Conservation (phyloP, 2,888 invertebrate species). For the Anodontia alba region DNA sequence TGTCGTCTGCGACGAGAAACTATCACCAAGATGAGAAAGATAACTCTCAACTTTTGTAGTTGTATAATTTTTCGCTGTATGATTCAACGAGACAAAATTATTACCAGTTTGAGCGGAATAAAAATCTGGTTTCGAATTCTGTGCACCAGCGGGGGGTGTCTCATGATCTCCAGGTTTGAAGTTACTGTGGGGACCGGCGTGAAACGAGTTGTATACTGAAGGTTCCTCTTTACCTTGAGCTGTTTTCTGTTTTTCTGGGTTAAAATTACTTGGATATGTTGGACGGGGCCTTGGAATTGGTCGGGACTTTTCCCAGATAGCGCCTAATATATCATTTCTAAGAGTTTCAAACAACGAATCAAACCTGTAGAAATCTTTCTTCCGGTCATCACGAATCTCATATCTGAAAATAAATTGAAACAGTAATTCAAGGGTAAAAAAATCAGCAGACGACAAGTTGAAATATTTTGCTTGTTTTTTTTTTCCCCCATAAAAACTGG, state of each 20-base stretch:
- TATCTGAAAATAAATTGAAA: conserved; percentile 82
- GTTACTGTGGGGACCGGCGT: background rate
- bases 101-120: background rate
- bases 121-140: conserved; percentile 9
- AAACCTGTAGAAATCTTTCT: conserved; percentile 85
- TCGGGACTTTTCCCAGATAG: conserved; percentile 66
- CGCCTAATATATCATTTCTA: conserved; percentile 85
- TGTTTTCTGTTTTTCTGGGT: conserved; percentile 26
- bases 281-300: background rate
- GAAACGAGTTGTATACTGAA: background rate
- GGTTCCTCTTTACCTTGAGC: background rate
- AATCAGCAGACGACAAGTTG: no score
- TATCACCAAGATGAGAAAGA: conserved; percentile 50
- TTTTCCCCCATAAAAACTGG: no score
- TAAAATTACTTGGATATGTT: conserved; percentile 26
- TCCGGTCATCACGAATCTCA: conserved; percentile 86
- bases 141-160: background rate
- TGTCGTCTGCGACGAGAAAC: conserved; percentile 44
- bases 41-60: conserved; percentile 51
- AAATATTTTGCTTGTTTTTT: no score
- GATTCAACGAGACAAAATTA: conserved; percentile 16
- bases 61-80: conserved; percentile 34
- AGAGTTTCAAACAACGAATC: conserved; percentile 86
- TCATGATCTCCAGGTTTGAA: background rate
- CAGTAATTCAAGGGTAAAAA: no score